Evolutionary conservation across 2,888 invertebrate species (phyloP).

Genomic region (Tiliacea aurago): DNA sequence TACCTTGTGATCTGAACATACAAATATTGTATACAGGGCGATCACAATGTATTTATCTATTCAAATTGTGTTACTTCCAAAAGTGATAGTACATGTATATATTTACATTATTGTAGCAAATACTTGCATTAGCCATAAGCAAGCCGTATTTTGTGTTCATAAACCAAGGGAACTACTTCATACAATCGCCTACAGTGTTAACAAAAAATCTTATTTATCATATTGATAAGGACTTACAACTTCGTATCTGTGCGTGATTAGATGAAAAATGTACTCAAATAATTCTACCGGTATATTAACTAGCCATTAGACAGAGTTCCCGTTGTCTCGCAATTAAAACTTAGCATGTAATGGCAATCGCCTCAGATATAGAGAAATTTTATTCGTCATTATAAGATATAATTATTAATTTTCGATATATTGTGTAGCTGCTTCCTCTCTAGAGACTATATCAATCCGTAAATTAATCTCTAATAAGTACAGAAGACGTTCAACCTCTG

Average conservation of each 20-base stretch:
- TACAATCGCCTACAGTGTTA: constrained; percentile 70
- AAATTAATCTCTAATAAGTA: constrained; percentile 50
- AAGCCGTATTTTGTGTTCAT: constrained; percentile 83
- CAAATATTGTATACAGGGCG: constrained; percentile 79
- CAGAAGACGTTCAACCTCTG: constrained; percentile 33
- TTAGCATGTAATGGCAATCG: constrained; percentile 66
- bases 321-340: constrained; percentile 61
- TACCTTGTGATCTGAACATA: constrained; percentile 79
- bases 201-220: constrained; percentile 73
- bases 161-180: constrained; percentile 75
- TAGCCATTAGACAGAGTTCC: constrained; percentile 63
- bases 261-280: constrained; percentile 59
- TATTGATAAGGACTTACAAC: constrained; percentile 66
- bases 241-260: constrained; percentile 63
- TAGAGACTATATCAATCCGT: constrained; percentile 60
- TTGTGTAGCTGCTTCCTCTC: constrained; percentile 65
- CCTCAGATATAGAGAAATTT: constrained; percentile 66
- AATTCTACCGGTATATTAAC: constrained; percentile 61
- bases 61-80: constrained; percentile 68
- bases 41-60: constrained; percentile 78
- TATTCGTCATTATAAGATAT: constrained; percentile 64
- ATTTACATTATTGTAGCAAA: constrained; percentile 69
- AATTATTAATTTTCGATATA: constrained; percentile 66
- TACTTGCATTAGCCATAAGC: constrained; percentile 79
- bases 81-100: constrained; percentile 74